Percentiles rank a stretch among this genome's conserved stretches.
phyloP scores from a whole-genome alignment of 2,113 vertebrate species.

The Hemiscyllium ocellatum region DNA sequence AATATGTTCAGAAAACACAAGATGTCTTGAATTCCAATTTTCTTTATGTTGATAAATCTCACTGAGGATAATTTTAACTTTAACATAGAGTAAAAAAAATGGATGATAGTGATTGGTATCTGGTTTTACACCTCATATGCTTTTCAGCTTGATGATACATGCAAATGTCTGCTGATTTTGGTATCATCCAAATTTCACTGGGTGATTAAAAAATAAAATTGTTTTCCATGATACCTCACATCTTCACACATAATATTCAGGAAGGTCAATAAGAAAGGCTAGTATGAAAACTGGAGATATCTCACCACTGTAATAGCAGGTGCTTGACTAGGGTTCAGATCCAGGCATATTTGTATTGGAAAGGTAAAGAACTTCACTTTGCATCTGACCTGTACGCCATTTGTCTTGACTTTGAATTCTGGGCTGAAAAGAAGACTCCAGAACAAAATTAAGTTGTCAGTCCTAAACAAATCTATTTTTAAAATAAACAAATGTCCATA shows the following conservation, averaged over 20 bases:
- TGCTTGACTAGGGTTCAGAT: not conserved
- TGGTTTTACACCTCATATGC: not conserved
- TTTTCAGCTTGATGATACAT: not conserved
- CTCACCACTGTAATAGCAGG: not conserved
- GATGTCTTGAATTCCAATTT: not conserved
- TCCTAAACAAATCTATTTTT: not conserved
- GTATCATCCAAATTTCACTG: not conserved
- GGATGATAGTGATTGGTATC: not conserved
- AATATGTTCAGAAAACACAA: not conserved
- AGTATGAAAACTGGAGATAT: not conserved
- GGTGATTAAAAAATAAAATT: not conserved
- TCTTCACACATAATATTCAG: not conserved
- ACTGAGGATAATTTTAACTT: not conserved
- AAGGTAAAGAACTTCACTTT: not conserved
- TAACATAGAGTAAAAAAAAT: not conserved
- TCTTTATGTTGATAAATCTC: not conserved
- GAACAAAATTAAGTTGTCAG: not conserved
- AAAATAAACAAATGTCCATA: not conserved
- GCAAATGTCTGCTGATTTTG: not conserved
- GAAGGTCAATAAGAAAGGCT: not conserved
- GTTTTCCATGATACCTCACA: not conserved
- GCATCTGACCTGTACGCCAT: not conserved
- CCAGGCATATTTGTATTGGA: not conserved
- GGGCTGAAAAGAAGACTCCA: not conserved
- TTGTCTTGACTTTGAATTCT: not conserved